Conservation (phyloP, 2,113 vertebrate species). For the Prolemur simus region DNA sequence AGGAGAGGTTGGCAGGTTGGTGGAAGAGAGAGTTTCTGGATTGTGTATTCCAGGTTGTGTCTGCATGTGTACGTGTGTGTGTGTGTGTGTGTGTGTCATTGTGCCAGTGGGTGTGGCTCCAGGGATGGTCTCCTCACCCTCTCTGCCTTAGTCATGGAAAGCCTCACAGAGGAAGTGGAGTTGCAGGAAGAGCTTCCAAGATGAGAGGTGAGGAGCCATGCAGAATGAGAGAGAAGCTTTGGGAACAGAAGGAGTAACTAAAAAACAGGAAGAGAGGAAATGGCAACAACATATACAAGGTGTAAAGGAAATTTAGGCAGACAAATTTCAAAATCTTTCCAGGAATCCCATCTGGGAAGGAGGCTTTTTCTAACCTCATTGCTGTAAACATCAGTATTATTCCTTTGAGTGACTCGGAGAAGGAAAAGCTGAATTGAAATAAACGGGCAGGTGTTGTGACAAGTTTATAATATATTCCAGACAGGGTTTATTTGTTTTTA, state of each 20-base stretch:
- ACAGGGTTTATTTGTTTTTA: neutral
- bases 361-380: neutral
- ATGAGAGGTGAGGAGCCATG: neutral
- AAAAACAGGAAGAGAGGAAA: neutral
- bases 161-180: neutral
- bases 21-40: neutral
- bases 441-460: neutral
- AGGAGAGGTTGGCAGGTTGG: neutral
- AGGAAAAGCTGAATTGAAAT: constrained; percentile 29
- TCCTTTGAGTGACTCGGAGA: constrained; percentile 7
- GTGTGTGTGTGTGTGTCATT: no score
- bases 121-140: neutral
- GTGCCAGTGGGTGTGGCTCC: neutral
- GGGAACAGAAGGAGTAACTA: neutral
- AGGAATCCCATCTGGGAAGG: neutral
- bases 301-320: neutral
- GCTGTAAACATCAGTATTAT: neutral
- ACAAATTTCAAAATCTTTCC: neutral
- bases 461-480: constrained; percentile 41
- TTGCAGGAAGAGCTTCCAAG: neutral
- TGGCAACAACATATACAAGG: neutral
- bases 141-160: neutral
- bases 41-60: neutral
- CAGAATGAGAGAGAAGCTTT: neutral
- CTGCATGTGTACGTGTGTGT: neutral